A percentile compares a stretch with the other conserved stretches of the same genome.
phyloP scores from a whole-genome alignment of 2,113 vertebrate species.

The Mungos mungo region DNA sequence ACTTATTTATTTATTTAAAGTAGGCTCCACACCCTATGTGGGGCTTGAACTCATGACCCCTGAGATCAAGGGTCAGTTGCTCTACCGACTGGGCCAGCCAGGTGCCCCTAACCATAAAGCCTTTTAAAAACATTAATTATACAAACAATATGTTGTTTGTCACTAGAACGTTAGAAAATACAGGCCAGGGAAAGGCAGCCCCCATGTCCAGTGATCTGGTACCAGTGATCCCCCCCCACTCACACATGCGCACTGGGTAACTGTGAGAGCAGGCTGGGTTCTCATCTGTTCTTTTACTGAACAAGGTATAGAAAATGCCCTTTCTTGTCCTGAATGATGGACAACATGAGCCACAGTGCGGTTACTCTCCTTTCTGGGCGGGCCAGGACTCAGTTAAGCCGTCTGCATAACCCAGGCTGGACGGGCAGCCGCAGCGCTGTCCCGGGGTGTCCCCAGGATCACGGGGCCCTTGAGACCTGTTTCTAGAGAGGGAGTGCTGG shows the following conservation, averaged over 20 bases:
- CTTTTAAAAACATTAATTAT: not conserved
- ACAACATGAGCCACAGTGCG: not conserved
- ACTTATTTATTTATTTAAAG: too few species aligned
- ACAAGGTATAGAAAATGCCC: not conserved
- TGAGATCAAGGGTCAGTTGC: too few species aligned
- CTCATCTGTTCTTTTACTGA: not conserved
- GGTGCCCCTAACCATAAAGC: too few species aligned
- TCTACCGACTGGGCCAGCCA: too few species aligned
- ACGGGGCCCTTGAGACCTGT: not conserved
- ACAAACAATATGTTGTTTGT: not conserved
- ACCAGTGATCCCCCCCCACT: not conserved
- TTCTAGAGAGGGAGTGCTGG: not conserved
- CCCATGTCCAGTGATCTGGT: not conserved
- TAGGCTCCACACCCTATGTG: too few species aligned
- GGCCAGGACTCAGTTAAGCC: not conserved
- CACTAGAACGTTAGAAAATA: not conserved
- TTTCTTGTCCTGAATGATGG: not conserved
- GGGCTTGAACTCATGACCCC: too few species aligned
- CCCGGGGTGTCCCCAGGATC: too few species aligned
- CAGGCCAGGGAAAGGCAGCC: not conserved
- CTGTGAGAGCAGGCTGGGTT: not conserved
- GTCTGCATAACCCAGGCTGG: not conserved
- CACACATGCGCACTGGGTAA: rapidly evolving
- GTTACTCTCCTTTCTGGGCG: not conserved
- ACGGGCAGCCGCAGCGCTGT: not conserved